phyloP scores from a whole-genome alignment of 2,888 invertebrate species.

The Clepsis dumicolana region DNA sequence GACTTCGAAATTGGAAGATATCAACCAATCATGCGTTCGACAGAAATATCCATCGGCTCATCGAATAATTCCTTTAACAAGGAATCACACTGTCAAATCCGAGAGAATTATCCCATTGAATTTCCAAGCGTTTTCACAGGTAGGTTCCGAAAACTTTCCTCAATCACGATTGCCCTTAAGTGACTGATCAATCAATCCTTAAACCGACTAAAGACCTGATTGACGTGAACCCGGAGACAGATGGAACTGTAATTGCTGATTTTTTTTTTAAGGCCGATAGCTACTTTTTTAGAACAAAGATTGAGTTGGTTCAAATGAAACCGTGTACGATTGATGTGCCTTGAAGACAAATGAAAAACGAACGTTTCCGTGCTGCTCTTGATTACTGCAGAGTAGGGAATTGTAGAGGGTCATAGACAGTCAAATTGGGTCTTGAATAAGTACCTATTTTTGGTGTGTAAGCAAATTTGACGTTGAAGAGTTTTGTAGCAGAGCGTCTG shows the following conservation, averaged over 20 bases:
- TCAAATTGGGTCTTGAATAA: not conserved
- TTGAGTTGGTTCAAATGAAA: constrained; percentile 71
- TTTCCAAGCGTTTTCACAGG: constrained; percentile 16
- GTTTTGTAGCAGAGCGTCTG: too few species aligned
- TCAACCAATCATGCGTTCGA: not conserved
- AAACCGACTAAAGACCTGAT: constrained; percentile 68
- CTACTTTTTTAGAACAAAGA: constrained; percentile 63
- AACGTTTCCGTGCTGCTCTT: constrained; percentile 59
- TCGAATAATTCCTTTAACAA: not conserved
- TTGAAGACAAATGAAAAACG: constrained; percentile 70
- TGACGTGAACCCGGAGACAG: constrained; percentile 74
- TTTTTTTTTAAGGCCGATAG: constrained; percentile 69
- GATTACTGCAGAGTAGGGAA: constrained; percentile 56
- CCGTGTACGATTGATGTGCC: constrained; percentile 75
- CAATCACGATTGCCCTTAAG: constrained; percentile 53
- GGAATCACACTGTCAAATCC: not conserved
- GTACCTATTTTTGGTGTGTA: too few species aligned
- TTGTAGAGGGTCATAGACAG: constrained; percentile 11
- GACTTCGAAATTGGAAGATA: not conserved
- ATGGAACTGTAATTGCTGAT: constrained; percentile 79
- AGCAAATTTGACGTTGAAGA: too few species aligned
- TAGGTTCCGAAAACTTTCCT: constrained; percentile 32
- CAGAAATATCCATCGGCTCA: not conserved
- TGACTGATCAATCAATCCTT: constrained; percentile 76
- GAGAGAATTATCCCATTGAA: constrained; percentile 11